Percentiles rank a stretch among this genome's conserved stretches.
These are phyloP conservation scores for Periparus ater DNA, from an alignment of 2,797 vertebrate species.

Conservation along the genomic window DNA sequence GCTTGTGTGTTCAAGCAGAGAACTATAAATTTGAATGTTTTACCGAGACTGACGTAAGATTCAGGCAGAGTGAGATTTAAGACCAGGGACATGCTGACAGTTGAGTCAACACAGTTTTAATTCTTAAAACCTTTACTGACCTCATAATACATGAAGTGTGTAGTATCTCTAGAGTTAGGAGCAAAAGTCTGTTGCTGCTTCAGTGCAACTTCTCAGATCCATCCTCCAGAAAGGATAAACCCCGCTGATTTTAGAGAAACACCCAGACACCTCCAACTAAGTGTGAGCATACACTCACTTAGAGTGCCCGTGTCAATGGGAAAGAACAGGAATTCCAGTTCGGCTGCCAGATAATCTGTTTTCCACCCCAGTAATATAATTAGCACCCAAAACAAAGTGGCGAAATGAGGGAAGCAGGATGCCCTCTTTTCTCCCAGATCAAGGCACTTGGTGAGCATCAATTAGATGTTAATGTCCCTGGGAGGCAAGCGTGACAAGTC, in stretches of 20 bases:
- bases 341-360: not conserved
- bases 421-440: conserved; percentile 37
- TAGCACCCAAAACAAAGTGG: not conserved
- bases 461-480: conserved; percentile 46
- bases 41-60: not conserved
- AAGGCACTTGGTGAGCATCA: conserved; percentile 33
- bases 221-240: not conserved
- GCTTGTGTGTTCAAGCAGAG: not conserved
- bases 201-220: not conserved
- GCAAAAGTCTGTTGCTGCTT: not conserved
- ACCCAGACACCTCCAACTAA: not conserved
- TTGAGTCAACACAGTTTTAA: not conserved
- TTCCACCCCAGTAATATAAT: conserved; percentile 1
- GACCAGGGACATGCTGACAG: not conserved
- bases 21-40: not conserved
- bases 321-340: not conserved
- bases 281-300: not conserved
- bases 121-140: not conserved
- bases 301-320: not conserved
- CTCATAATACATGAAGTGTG: not conserved
- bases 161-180: not conserved
- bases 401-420: not conserved
- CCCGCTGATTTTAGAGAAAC: not conserved
- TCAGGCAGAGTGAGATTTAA: not conserved
- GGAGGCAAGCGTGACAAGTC: conserved; percentile 54